Conservation (phyloP, 2,797 vertebrate species). For the Toxotes lorentzi region DNA sequence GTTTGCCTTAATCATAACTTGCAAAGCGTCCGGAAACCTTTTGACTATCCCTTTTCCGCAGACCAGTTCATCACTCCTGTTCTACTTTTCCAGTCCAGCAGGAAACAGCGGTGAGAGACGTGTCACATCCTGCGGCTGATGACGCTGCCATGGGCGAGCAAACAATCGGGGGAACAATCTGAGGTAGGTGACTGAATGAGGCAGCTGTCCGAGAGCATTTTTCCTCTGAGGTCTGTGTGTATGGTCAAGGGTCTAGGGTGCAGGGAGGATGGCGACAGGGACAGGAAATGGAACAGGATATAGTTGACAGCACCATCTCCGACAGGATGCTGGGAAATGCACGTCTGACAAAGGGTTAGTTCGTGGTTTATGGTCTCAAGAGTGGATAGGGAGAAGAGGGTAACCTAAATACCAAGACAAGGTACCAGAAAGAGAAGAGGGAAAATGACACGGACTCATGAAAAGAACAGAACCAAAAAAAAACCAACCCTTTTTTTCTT, state of each 20-base stretch:
- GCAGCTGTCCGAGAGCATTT: slow-evolving; percentile 52
- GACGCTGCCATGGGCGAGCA: slow-evolving; percentile 41
- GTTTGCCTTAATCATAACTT: slow-evolving; percentile 73
- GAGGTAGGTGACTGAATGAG: slow-evolving; percentile 55
- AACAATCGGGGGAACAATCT: slow-evolving; percentile 60
- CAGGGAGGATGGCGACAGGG: slow-evolving; percentile 50
- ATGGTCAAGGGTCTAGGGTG: slow-evolving; percentile 40
- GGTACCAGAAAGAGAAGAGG: background rate
- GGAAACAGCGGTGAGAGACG: slow-evolving; percentile 71
- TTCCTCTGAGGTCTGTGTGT: slow-evolving; percentile 56
- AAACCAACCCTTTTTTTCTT: background rate
- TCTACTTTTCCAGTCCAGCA: slow-evolving; percentile 69
- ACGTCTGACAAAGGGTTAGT: slow-evolving; percentile 51
- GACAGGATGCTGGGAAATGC: slow-evolving; percentile 75
- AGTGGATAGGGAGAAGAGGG: slow-evolving; percentile 35
- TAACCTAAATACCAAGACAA: slow-evolving; percentile 1
- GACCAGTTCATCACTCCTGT: slow-evolving; percentile 61
- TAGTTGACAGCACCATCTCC: slow-evolving; percentile 66
- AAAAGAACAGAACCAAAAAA: no score
- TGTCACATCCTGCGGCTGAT: slow-evolving; percentile 71
- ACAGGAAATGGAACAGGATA: slow-evolving; percentile 74
- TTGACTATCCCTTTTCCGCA: slow-evolving; percentile 61
- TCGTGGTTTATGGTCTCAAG: slow-evolving; percentile 38
- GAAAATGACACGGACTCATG: background rate
- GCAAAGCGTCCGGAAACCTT: slow-evolving; percentile 63